A percentile compares a stretch with the other conserved stretches of the same genome.
These are phyloP conservation scores for Oreochromis niloticus DNA, from an alignment of 2,113 vertebrate genomes.

Conservation along the genomic window DNA sequence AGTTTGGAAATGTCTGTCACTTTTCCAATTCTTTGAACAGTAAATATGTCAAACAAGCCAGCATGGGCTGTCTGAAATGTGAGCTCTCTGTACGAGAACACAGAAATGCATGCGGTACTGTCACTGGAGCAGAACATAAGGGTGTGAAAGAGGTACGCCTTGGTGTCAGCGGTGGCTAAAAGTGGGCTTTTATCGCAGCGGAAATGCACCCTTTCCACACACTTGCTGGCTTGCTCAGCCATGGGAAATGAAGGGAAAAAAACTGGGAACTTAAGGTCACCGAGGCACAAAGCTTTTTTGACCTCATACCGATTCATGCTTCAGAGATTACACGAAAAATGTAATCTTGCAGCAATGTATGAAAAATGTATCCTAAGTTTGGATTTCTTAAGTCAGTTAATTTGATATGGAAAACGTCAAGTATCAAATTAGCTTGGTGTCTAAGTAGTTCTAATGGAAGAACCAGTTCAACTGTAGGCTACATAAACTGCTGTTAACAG, in stretches of 20 bases:
- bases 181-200: not conserved
- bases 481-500: not conserved
- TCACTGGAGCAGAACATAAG: conserved; percentile 45
- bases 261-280: not conserved
- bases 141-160: conserved; percentile 2
- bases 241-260: not conserved
- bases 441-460: not conserved
- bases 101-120: not conserved
- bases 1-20: conserved; percentile 10
- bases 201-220: conserved; percentile 26
- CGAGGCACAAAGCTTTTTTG: not conserved
- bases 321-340: not conserved
- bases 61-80: conserved; percentile 12
- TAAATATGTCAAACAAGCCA: not conserved
- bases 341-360: not conserved
- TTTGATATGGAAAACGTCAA: not conserved
- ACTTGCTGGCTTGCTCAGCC: conserved; percentile 17
- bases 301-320: not conserved
- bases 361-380: not conserved
- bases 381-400: not conserved
- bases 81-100: conserved; percentile 16
- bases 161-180: not conserved
- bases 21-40: not conserved
- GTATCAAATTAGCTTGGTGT: not conserved
- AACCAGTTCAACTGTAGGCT: not conserved